Evolutionary conservation across 2,113 vertebrate genomes (phyloP), one percentile per base, ranked within the genome.

Genomic region (Neodon shergylaensis): DNA sequence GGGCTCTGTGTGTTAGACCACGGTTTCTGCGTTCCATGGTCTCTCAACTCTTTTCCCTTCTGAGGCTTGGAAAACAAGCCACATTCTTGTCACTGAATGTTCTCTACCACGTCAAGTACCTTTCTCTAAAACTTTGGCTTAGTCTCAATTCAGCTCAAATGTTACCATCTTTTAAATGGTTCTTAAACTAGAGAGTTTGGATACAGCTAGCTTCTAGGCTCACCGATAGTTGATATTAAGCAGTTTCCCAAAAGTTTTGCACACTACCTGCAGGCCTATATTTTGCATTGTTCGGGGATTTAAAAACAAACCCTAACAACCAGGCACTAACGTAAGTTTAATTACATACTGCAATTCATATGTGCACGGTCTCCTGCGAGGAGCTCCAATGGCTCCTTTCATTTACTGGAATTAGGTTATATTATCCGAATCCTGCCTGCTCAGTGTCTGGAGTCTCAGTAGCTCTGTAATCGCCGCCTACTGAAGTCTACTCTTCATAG

Each of bases 301-400:
- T n/a, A 68, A 88, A 93, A 94, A 89, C 63, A 95, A 97, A 78
- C 26, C 10, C 33, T 24, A 49, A 36, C 14, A 61, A 81, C 24
- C 81, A 96, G 94, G 49, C 9, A 89, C 78, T 83, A 76, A 66
- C 81, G 66, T 92, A 82, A 5, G 91, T 66, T 91, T 94, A 94
- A 97, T 96, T 91, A 94, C 4, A 68, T 73, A 88, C 58, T 92
- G 10, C 66, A 88, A 94, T 68, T 95, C 79, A 49, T 36, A 93
- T 19, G 31, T 65, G 47, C 26, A 52, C 3, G 28, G 66, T 73
- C 79, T 93, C 88, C 36, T 81, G 70, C 74, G 95, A 88, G 87
- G 33, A 72, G 54, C 61, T 92, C 73, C 87, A 90, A 81, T 61
- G 24, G 7, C 58, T 78, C 36, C 33, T 77, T 86, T 94, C 47